These are phyloP conservation scores for Choristoneura fumiferana DNA, from an alignment of 1,140 invertebrate species.

Conservation along the genomic window DNA sequence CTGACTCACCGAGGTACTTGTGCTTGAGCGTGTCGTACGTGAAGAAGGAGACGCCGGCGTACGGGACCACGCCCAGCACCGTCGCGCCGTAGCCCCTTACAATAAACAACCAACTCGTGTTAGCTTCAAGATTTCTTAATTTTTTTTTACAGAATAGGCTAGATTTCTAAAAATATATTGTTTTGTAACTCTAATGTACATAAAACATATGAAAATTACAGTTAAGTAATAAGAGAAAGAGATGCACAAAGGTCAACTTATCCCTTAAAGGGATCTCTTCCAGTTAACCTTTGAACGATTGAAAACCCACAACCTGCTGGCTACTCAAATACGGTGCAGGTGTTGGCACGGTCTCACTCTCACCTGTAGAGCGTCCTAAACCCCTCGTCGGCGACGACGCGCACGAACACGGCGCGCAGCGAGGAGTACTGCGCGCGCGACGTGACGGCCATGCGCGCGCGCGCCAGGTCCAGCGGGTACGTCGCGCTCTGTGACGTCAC, in stretches of 20 bases:
- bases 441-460: conserved; percentile 98
- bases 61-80: conserved; percentile 96
- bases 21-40: conserved; percentile 97
- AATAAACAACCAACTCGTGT: too few relatives aligned
- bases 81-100: conserved; percentile 91
- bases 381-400: conserved; percentile 91
- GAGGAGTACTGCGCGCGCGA: conserved; percentile 79
- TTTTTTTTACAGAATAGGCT: too few relatives aligned
- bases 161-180: too few relatives aligned
- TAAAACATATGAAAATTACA: too few relatives aligned
- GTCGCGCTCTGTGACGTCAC: conserved; percentile 95
- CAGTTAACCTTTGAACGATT: too few relatives aligned
- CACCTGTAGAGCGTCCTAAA: conserved; percentile 85
- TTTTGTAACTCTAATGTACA: too few relatives aligned
- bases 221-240: too few relatives aligned
- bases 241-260: too few relatives aligned
- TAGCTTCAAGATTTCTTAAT: too few relatives aligned
- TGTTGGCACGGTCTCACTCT: neutral
- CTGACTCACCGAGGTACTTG: conserved; percentile 84
- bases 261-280: too few relatives aligned
- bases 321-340: neutral
- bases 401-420: conserved; percentile 87
- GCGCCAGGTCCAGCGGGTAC: conserved; percentile 97
- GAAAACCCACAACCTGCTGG: too few relatives aligned
- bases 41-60: conserved; percentile 98